Evolutionary conservation across 2,113 vertebrate species (phyloP).

Genomic region (Ceyx margarethae): DNA sequence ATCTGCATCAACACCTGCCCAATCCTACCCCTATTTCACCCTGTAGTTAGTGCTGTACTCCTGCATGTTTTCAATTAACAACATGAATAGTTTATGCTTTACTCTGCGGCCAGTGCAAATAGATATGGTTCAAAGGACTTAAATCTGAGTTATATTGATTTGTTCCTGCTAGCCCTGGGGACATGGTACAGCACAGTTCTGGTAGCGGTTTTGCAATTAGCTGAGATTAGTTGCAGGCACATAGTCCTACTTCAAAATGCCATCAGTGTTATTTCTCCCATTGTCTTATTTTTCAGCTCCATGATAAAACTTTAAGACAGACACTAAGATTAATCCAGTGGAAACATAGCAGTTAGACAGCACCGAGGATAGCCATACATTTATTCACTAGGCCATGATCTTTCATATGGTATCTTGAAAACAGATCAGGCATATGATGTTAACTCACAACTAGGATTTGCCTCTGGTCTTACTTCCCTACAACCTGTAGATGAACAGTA

Average conservation of each 20-base stretch:
- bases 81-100: neutral
- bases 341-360: neutral
- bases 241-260: neutral
- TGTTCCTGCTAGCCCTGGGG: neutral
- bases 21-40: neutral
- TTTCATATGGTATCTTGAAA: neutral
- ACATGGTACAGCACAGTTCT: neutral
- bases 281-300: neutral
- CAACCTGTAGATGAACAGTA: neutral
- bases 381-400: neutral
- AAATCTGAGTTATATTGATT: neutral
- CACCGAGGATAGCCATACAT: neutral
- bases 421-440: neutral
- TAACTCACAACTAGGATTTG: neutral
- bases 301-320: neutral
- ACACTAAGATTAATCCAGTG: neutral
- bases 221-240: neutral
- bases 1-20: neutral
- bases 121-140: neutral
- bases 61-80: neutral
- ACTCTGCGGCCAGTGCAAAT: neutral
- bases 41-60: neutral
- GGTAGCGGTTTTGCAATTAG: neutral
- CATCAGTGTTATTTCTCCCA: neutral
- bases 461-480: neutral